Evolutionary conservation across 1,140 invertebrate species (phyloP), one percentile per base, ranked within the genome.

Genomic region (Plodia interpunctella): DNA sequence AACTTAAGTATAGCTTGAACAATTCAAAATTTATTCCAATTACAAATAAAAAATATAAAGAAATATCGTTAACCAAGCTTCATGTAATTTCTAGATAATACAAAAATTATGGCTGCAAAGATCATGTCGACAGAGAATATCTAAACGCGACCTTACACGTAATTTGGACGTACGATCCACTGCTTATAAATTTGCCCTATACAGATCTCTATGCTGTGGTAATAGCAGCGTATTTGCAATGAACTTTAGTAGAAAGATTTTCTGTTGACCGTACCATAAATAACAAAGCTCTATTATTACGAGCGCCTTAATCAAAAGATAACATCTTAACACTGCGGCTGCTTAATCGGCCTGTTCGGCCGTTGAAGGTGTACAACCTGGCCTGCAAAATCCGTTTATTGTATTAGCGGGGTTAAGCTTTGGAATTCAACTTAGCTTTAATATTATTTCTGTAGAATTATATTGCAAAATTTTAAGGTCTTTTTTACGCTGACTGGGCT

Each of bases 301-400:
- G 72, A 76, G 74, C 67, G 68, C 74, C 73, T 80, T 87, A 80
- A 87, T 85, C 83, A 83, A 87, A 83, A 78, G 82, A 87, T 85
- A 83, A 74, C 74, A 85, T 87, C 83, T 79, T 76, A 83, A 80
- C 74, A 80, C 72, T 65, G 68, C 69, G 57, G 73, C 75, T 60
- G 74, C 72, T 78, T 82, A 81, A 79, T 80, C 74, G 66, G 59
- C 56, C 59, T 44, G n/a, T n/a, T 44, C 38, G 38, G 6, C n/a
- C 38, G 2, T 44, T 13, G 38, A 5, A n/a, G 5, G n/a, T 44
- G 13, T 44, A 44, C 38, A 44, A 44, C 38, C 38, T 44, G 38
- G 13, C 38, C 38, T 44, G 6, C 32, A 44, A 44, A 15, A 44
- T 44, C n/a, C 38, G 5, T 6, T 32, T 32, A 11, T 32, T 32